Evolutionary conservation across 2,797 vertebrate genomes (phyloP).

Genomic region (Betta splendens): DNA sequence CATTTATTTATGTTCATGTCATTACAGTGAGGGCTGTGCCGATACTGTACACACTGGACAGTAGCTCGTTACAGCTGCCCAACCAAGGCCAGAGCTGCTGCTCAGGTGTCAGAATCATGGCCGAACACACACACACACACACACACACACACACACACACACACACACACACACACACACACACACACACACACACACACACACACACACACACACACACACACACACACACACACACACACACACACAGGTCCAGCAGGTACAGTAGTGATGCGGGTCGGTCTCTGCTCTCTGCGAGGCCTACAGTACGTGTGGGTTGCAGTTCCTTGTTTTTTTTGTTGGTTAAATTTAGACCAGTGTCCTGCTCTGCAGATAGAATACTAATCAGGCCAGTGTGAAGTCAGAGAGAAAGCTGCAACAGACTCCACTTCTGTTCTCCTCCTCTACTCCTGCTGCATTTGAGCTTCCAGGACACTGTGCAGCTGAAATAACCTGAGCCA

Average conservation of each 20-base stretch:
- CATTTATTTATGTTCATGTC: slow-evolving; percentile 52
- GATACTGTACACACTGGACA: slow-evolving; percentile 35
- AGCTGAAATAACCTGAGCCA: slow-evolving; percentile 42
- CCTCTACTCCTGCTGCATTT: slow-evolving; percentile 57
- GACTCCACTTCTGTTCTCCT: slow-evolving; percentile 49
- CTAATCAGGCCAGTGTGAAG: slow-evolving; percentile 78
- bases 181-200: slow-evolving; percentile 50
- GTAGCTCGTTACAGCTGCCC: slow-evolving; percentile 60
- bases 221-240: slow-evolving; percentile 48
- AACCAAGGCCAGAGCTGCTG: slow-evolving; percentile 58
- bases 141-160: slow-evolving; percentile 53
- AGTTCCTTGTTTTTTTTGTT: slow-evolving; percentile 63
- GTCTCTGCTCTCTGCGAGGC: slow-evolving; percentile 43
- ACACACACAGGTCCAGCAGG: slow-evolving; percentile 49
- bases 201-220: slow-evolving; percentile 53
- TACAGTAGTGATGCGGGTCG: slow-evolving; percentile 39
- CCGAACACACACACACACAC: slow-evolving; percentile 51
- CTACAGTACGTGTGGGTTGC: slow-evolving; percentile 44
- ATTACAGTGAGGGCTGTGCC: slow-evolving; percentile 38
- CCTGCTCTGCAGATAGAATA: slow-evolving; percentile 77
- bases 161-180: slow-evolving; percentile 54
- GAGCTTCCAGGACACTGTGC: slow-evolving; percentile 51
- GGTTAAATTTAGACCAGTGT: slow-evolving; percentile 82
- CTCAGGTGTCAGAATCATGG: slow-evolving; percentile 54
- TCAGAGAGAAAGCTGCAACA: slow-evolving; percentile 56